Evolutionary conservation across 2,888 invertebrate species (phyloP).

Genomic region (Oasisia sp.): DNA sequence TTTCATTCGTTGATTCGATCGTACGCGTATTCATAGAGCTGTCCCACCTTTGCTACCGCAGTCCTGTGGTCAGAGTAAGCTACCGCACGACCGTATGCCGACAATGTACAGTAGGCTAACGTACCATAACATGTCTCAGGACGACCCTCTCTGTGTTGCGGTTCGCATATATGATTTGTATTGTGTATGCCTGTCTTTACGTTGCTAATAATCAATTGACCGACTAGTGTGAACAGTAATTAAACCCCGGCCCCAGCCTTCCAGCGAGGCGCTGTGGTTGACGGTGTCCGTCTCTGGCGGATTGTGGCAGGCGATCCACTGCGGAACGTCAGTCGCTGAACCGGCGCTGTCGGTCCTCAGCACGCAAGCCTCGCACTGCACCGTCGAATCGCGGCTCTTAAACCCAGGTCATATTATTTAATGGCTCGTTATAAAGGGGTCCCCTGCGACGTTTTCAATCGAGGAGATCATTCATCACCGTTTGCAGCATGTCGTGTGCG

Average conservation of each 20-base stretch:
- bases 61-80: no score
- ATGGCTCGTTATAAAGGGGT: not conserved
- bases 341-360: not conserved
- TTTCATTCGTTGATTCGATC: no score
- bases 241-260: not conserved
- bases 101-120: not conserved
- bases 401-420: not conserved
- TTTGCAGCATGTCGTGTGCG: not conserved
- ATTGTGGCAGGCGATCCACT: not conserved
- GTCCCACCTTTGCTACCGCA: no score
- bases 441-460: not conserved
- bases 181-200: not conserved
- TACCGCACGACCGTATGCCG: no score
- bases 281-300: not conserved
- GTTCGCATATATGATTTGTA: not conserved
- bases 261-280: not conserved
- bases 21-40: no score
- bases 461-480: not conserved
- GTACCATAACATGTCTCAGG: not conserved
- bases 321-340: not conserved
- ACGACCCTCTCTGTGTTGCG: not conserved
- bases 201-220: not conserved
- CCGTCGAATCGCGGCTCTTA: not conserved
- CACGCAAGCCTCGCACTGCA: not conserved
- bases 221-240: constrained; percentile 1